These are phyloP conservation scores for Emydura subglobosa DNA, from an alignment of 2,113 vertebrate genomes.

Conservation along the genomic window DNA sequence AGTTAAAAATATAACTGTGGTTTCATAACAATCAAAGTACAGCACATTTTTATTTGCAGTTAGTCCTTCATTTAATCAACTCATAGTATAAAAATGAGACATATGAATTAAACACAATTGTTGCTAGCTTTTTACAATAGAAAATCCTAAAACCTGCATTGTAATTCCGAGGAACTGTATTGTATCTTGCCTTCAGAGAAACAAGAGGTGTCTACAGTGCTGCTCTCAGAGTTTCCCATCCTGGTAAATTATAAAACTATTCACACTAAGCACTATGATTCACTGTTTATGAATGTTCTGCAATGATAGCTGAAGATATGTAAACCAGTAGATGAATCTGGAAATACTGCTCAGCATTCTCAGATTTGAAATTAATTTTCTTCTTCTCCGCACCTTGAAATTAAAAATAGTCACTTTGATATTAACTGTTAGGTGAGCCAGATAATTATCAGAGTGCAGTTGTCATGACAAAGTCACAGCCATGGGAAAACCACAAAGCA, in stretches of 20 bases:
- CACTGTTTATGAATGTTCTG: slow-evolving; percentile 50
- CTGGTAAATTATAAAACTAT: slow-evolving; percentile 66
- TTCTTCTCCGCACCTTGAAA: slow-evolving; percentile 14
- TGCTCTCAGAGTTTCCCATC: slow-evolving; percentile 55
- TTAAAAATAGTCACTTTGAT: slow-evolving; percentile 29
- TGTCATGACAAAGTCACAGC: slow-evolving; percentile 57
- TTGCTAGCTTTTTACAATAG: slow-evolving; percentile 47
- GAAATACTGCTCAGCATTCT: slow-evolving; percentile 50
- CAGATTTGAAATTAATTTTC: slow-evolving; percentile 66
- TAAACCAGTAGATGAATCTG: slow-evolving; percentile 15
- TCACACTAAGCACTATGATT: slow-evolving; percentile 43
- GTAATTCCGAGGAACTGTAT: slow-evolving; percentile 57
- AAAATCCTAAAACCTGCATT: background rate
- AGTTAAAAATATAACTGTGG: background rate
- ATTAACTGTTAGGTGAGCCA: background rate
- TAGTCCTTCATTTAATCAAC: slow-evolving; percentile 14
- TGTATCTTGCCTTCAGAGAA: slow-evolving; percentile 65
- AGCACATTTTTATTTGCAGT: slow-evolving; percentile 14
- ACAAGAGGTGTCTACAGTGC: slow-evolving; percentile 62
- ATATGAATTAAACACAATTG: slow-evolving; percentile 35
- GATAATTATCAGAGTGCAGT: background rate
- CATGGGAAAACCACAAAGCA: slow-evolving; percentile 34
- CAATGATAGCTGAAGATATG: slow-evolving; percentile 33
- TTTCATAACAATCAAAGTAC: slow-evolving; percentile 58
- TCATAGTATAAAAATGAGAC: slow-evolving; percentile 27